Evolutionary conservation across 1,140 invertebrate species (phyloP).

Genomic region (Caenorhabditis briggsae): DNA sequence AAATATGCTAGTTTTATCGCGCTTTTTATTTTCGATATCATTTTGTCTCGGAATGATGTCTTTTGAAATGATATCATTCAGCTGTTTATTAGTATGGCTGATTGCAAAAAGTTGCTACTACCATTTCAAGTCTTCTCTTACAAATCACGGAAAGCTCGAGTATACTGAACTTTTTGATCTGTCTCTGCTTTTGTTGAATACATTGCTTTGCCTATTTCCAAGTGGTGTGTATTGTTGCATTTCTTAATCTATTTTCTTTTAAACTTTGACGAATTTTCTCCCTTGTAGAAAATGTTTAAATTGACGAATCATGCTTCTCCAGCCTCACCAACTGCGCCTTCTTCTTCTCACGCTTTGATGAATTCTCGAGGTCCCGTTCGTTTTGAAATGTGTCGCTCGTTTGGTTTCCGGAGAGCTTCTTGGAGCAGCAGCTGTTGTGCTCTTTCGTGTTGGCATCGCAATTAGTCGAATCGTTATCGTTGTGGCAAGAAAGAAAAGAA

Average conservation of each 20-base stretch:
- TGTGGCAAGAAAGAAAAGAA: neutral
- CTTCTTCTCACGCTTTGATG: constrained; percentile 9
- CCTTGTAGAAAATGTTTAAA: constrained; percentile 10
- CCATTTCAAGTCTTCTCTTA: too few species aligned
- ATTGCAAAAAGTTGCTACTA: too few species aligned
- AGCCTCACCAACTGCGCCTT: neutral
- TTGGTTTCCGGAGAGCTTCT: neutral
- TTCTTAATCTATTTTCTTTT: constrained; percentile 26
- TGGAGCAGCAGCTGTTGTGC: constrained; percentile 30
- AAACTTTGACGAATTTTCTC: constrained; percentile 8
- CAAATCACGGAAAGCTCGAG: neutral
- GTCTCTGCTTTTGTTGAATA: neutral
- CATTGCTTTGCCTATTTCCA: neutral
- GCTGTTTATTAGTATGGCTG: too few species aligned
- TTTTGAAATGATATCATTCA: neutral
- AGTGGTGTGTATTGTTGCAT: neutral
- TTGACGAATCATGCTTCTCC: constrained; percentile 28
- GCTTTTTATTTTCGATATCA: neutral
- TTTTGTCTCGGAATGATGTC: neutral
- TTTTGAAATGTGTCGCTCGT: constrained; percentile 12
- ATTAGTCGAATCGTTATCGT: constrained; percentile 37
- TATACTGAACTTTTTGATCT: neutral
- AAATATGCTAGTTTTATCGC: too few species aligned
- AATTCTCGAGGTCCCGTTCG: constrained; percentile 19
- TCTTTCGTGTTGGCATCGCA: constrained; percentile 42